Evolutionary conservation across 2,888 invertebrate genomes (phyloP), one percentile per base, ranked within the genome.

Genomic region (Meghimatium bilineatum): DNA sequence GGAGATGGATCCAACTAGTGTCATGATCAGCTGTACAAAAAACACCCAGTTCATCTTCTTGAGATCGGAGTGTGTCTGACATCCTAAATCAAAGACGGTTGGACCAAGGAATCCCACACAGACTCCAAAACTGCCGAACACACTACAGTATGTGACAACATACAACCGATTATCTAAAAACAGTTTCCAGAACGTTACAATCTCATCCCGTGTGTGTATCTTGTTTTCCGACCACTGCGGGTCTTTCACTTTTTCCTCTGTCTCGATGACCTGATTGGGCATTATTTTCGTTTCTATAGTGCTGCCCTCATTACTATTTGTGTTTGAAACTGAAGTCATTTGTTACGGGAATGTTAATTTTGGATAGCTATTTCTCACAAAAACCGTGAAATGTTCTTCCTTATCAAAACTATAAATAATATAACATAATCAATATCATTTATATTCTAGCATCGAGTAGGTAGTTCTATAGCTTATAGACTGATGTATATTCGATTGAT

Each of bases 81-180:
- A 94, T 10, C 94, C 94, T 12, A 94, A 89, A 86, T 94, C 94
- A 86, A 94, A 91, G 20, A 94, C 90, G 0, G 94, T 94, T 20
- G 94, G 94, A 0, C 94, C 94, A 44, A 94, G 91, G 88, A 94
- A 94, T 29, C 94, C 94, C 56, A 94, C 94, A 84, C 94, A 94
- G 92, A 94, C 94, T 26, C 94, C 94, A 88, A 94, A 94, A 77
- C 92, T 92, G 88, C 94, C 94, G 88, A 94, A 94, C 23, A 94
- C 93, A 14, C 91, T 86, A 86, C 94, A 94, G 89, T 94, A 94
- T 17, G 93, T 93, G 36, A 94, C 85, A 6, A 94, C 94, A 12
- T 93, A 90, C 56, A 92, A 90, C 90, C 93, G 92, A 87, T 94
- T 91, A 67, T 92, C 89, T 86, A 90, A 90, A 85, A 94, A 94